Conservation (phyloP, 1,140 invertebrate species). For the Penaeus chinensis region DNA sequence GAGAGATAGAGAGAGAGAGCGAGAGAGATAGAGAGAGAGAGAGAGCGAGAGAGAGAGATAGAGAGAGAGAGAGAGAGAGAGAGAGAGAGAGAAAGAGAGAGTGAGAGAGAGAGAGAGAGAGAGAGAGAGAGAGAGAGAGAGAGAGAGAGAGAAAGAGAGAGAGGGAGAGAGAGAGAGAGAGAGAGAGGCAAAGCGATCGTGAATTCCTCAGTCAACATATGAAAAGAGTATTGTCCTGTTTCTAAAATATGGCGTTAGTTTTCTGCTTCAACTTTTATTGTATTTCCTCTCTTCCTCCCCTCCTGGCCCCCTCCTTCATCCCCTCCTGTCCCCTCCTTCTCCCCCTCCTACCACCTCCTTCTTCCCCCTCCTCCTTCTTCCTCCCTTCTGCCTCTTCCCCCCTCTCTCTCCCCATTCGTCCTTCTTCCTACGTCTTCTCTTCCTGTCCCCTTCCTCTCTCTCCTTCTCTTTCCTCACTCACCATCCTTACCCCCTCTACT, state of each 20-base stretch:
- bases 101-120: neutral
- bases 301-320: neutral
- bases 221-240: too few species aligned
- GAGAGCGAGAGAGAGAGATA: neutral
- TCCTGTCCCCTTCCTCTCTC: too few species aligned
- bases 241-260: neutral
- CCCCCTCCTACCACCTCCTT: too few species aligned
- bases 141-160: neutral
- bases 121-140: neutral
- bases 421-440: too few species aligned
- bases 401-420: too few species aligned
- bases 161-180: neutral
- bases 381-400: too few species aligned
- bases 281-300: neutral
- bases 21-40: neutral
- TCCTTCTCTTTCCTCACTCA: too few species aligned
- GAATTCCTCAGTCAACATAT: too few species aligned
- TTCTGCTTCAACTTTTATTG: neutral
- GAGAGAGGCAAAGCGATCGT: neutral
- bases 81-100: neutral
- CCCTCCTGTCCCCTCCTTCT: too few species aligned
- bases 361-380: too few species aligned
- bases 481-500: too few species aligned
- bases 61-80: neutral
- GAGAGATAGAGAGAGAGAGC: neutral